These are phyloP conservation scores for Cavia porcellus DNA, from an alignment of 2,113 vertebrate species.

Conservation along the genomic window DNA sequence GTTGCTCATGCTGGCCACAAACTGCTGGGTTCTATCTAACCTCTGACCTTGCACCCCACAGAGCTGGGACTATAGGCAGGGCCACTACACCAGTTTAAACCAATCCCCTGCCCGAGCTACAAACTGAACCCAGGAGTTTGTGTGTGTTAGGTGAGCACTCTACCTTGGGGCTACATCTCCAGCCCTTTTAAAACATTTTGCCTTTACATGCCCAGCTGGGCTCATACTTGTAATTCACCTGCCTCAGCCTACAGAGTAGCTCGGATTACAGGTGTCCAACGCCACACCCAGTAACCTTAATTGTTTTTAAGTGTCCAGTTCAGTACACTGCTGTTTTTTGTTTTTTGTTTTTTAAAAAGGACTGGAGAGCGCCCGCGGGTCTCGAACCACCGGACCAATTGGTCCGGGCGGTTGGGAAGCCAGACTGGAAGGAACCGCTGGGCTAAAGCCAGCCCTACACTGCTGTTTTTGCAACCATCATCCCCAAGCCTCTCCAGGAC, in stretches of 20 bases:
- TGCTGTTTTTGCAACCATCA: too few relatives aligned
- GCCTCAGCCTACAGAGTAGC: background rate
- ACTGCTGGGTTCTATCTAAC: background rate
- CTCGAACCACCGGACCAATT: too few relatives aligned
- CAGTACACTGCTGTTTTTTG: background rate
- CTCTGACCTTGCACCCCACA: background rate
- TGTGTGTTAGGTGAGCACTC: background rate
- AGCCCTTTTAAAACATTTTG: background rate
- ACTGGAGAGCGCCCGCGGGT: too few relatives aligned
- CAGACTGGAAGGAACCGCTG: too few relatives aligned
- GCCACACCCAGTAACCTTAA: background rate
- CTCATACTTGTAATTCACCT: background rate
- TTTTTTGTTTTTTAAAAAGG: too few relatives aligned
- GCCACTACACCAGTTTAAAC: background rate
- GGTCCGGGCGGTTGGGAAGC: too few relatives aligned
- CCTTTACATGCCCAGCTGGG: background rate
- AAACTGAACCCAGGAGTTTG: background rate
- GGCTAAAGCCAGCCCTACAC: background rate
- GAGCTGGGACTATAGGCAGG: background rate
- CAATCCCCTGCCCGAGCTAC: background rate
- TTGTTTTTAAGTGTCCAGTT: background rate
- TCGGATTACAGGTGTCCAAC: too few relatives aligned
- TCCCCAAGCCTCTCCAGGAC: background rate
- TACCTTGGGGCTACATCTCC: background rate
- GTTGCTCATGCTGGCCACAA: background rate